These are phyloP conservation scores for Protonibea diacanthus DNA, from an alignment of 2,797 vertebrate genomes.

Conservation along the genomic window DNA sequence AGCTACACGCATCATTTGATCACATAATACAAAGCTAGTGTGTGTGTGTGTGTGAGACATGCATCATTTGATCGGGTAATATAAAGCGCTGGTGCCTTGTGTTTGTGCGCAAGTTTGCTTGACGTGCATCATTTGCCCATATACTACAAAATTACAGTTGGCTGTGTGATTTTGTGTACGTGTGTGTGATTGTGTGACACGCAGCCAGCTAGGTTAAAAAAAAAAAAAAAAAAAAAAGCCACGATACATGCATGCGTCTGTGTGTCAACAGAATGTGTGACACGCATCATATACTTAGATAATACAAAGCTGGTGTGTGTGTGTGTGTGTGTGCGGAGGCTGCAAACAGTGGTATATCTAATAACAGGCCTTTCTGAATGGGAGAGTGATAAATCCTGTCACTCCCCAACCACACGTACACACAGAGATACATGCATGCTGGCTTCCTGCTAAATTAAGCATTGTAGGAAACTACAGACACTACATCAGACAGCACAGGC, in stretches of 20 bases:
- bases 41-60: conserved; percentile 68
- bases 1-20: conserved; percentile 82
- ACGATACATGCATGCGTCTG: conserved; percentile 32
- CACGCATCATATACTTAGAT: conserved; percentile 66
- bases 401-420: conserved; percentile 29
- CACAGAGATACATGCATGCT: conserved; percentile 9
- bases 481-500: conserved; percentile 40
- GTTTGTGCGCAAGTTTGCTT: conserved; percentile 71
- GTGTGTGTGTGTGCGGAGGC: conserved; percentile 45
- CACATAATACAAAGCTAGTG: conserved; percentile 79
- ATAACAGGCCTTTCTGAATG: conserved; percentile 63
- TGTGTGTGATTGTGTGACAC: conserved; percentile 27
- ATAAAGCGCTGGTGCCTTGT: conserved; percentile 68
- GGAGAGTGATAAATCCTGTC: conserved; percentile 57
- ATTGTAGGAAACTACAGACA: conserved; percentile 48
- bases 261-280: conserved; percentile 52
- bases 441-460: conserved; percentile 71
- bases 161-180: conserved; percentile 6
- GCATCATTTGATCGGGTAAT: conserved; percentile 80
- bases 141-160: conserved; percentile 60
- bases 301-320: conserved; percentile 60
- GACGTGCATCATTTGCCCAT: conserved; percentile 67
- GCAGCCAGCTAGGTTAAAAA: conserved; percentile 28
- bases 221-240: conserved; percentile 22
- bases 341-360: conserved; percentile 58